Conservation (phyloP, 2,888 invertebrate species). For the Macropis europaea region DNA sequence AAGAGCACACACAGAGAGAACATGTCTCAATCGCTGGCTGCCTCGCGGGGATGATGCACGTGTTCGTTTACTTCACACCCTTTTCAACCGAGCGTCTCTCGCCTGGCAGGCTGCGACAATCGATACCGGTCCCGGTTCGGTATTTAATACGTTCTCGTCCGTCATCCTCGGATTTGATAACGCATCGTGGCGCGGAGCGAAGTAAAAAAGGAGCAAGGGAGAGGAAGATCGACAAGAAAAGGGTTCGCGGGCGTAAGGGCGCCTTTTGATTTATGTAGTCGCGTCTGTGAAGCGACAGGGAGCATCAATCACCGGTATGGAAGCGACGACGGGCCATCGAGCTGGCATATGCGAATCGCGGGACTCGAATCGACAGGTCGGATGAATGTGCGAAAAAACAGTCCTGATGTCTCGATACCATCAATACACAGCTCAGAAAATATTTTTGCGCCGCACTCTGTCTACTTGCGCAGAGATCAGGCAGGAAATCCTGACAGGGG, state of each 20-base stretch:
- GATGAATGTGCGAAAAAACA: conserved; percentile 45
- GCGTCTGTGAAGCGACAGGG: conserved; percentile 64
- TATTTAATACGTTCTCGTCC: conserved; percentile 67
- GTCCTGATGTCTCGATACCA: conserved; percentile 15
- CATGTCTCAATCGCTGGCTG: conserved; percentile 44
- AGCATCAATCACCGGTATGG: conserved; percentile 68
- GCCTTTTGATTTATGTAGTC: conserved; percentile 71
- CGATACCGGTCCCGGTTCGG: conserved; percentile 60
- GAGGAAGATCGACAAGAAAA: conserved; percentile 41
- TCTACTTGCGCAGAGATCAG: too few relatives aligned
- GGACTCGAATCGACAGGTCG: conserved; percentile 46
- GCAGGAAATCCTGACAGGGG: too few relatives aligned
- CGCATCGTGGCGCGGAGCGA: conserved; percentile 23
- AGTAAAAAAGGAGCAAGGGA: background rate
- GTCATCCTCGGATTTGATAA: conserved; percentile 64
- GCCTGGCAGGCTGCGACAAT: conserved; percentile 50
- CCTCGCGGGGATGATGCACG: conserved; percentile 50
- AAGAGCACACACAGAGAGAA: conserved; percentile 13
- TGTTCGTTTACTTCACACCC: conserved; percentile 30
- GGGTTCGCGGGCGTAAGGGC: conserved; percentile 42
- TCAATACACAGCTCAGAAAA: too few relatives aligned
- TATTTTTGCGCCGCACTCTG: too few relatives aligned
- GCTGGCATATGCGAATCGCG: conserved; percentile 42
- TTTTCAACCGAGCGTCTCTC: conserved; percentile 15
- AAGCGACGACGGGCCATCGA: conserved; percentile 41